Conservation (phyloP, 2,797 vertebrate species). For the Artibeus lituratus region DNA sequence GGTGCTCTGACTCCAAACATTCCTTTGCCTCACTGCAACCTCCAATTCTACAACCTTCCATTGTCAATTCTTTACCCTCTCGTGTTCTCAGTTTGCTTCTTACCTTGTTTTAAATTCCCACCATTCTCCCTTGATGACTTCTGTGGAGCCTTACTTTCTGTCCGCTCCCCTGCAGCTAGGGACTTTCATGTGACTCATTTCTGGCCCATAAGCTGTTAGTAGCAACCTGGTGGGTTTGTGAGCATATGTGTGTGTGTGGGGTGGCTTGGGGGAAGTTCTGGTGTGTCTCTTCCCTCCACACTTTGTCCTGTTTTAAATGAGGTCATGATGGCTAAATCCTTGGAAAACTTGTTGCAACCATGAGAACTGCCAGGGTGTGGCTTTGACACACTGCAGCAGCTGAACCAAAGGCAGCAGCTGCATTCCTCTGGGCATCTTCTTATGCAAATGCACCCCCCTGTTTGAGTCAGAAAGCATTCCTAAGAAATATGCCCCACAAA, state of each 20-base stretch:
- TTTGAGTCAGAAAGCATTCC: not conserved
- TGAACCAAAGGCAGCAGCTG: not conserved
- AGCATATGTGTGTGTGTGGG: not conserved
- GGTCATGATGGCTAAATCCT: not conserved
- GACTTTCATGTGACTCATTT: conserved; percentile 38
- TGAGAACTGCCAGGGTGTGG: not conserved
- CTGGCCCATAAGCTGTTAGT: not conserved
- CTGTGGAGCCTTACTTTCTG: not conserved
- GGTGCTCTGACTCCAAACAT: not conserved
- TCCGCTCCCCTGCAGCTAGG: not conserved
- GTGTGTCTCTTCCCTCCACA: not conserved
- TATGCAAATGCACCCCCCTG: not conserved
- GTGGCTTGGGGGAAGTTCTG: not conserved
- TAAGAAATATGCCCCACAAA: not conserved
- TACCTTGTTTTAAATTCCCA: not conserved
- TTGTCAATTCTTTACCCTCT: not conserved
- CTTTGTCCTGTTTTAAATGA: not conserved
- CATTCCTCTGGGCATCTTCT: not conserved
- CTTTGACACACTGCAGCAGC: not conserved
- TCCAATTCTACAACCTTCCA: not conserved
- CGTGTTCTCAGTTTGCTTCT: not conserved
- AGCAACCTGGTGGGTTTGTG: not conserved
- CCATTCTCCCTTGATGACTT: not conserved
- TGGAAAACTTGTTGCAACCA: not conserved
- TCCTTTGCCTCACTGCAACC: not conserved